Conservation (phyloP, 2,888 invertebrate genomes). For the Allygus modestus region DNA sequence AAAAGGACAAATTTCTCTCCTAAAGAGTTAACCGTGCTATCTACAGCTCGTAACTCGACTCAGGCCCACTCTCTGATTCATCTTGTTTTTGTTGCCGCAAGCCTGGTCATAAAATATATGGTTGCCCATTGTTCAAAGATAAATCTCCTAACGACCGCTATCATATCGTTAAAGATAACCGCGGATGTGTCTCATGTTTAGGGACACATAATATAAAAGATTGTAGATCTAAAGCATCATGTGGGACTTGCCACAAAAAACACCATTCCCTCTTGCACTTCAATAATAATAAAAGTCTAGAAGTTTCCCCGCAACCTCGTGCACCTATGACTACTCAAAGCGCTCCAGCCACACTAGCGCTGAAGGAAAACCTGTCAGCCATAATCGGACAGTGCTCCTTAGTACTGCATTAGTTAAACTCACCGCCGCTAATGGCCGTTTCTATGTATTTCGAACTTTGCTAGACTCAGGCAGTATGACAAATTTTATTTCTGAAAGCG, state of each 20-base stretch:
- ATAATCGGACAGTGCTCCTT: not conserved
- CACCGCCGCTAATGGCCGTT: not conserved
- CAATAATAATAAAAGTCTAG: not conserved
- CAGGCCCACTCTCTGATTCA: not conserved
- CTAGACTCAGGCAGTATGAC: conserved; percentile 18
- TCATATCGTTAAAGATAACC: not conserved
- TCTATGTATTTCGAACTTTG: not conserved
- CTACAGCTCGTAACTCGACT: not conserved
- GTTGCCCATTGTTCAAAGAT: not conserved
- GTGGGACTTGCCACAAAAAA: not conserved
- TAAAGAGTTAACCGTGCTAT: not conserved
- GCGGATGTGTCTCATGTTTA: conserved; percentile 2
- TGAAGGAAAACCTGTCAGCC: not conserved
- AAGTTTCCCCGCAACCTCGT: not conserved
- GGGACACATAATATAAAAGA: not conserved
- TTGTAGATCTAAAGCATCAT: not conserved
- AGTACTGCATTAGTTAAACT: conserved; percentile 18
- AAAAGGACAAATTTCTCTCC: not conserved
- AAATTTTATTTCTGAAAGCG: conserved; percentile 13
- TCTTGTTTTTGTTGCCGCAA: conserved; percentile 12
- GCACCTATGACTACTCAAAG: not conserved
- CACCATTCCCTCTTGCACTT: not conserved
- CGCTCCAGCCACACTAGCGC: not conserved
- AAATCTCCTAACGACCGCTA: conserved; percentile 24
- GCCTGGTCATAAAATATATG: not conserved